Base-by-base conservation (phyloP, 2,888 invertebrate genomes). In the Luperina testacea region DNA sequence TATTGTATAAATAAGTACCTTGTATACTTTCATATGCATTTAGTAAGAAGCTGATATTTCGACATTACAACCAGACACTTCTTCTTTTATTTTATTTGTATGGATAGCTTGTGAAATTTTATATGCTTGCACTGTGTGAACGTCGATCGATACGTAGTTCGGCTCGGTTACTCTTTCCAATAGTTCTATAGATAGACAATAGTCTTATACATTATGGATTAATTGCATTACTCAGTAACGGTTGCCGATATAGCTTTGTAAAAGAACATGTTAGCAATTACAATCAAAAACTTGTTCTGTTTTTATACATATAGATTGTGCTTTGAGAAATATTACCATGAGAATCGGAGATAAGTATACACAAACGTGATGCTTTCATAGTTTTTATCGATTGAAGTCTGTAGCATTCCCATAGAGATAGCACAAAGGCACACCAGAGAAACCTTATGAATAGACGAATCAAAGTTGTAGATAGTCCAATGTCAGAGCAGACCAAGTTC, bases 401-500 rank as follows among this genome's bases (percentile, higher is more conserved):
- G 51, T 59, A 63, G 53, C 15, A 48, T 65, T 73, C 59, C 57
- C 57, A 67, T 57, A 85, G 6, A 48, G 38, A 48, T 53, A 71
- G 45, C 51, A 80, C 27, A 48, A 38, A 67, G 11, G 2, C 53
- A 48, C 48, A 61, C 59, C 48, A 45, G 45, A 61, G 84, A 89
- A 88, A 72, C 90, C 88, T 71, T 81, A 86, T 67, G 61, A 86
- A 75, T 70, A 69, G 76, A 77, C 75, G 70, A 88, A 77, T 80
- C 78, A 75, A 77, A 85, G 83, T 87, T 77, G 85, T 83, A 81
- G 81, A 77, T 82, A 79, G 72, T 77, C 78, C 90, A 90, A 90
- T 88, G 89, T 88, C 89, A 89, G 79, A 77, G 64, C 70, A 73
- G 65, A 63, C 32, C 7, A 82, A 88, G 92, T 91, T 91, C 90